Percentiles rank a stretch among this genome's conserved stretches.
These are phyloP conservation scores for Rissa tridactyla DNA, from an alignment of 2,113 vertebrate genomes.

Conservation along the genomic window DNA sequence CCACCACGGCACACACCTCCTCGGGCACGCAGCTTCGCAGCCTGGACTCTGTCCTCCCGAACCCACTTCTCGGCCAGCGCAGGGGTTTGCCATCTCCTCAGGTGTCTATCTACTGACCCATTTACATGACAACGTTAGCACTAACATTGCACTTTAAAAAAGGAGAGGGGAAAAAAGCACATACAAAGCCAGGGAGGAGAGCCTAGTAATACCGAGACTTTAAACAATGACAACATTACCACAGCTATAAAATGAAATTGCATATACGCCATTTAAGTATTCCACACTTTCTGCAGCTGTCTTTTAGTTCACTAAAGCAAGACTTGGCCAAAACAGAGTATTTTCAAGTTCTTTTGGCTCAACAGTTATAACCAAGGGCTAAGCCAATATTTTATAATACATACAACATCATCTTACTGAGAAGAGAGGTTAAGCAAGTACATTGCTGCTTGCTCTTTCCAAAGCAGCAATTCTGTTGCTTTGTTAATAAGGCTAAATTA, in stretches of 20 bases:
- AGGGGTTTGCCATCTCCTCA: background rate
- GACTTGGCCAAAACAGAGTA: background rate
- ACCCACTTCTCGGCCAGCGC: rapidly evolving
- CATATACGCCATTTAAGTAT: rapidly evolving
- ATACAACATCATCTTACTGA: background rate
- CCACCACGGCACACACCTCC: background rate
- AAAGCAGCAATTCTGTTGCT: background rate
- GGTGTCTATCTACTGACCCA: background rate
- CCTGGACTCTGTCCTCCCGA: background rate
- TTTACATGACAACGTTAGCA: background rate
- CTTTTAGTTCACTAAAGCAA: background rate
- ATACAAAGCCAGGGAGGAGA: background rate
- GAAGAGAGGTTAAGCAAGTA: background rate
- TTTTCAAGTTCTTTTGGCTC: background rate
- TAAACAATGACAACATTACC: background rate
- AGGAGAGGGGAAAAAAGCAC: rapidly evolving
- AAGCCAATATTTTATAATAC: background rate
- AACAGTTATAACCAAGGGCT: background rate
- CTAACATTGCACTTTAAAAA: background rate
- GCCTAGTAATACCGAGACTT: background rate
- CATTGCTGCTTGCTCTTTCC: background rate
- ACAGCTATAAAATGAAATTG: background rate
- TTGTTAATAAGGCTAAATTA: background rate
- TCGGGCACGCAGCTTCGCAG: background rate
- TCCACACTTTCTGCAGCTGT: background rate